A percentile compares a stretch with the other conserved stretches of the same genome.
Evolutionary conservation across 1,140 invertebrate genomes (phyloP).

Genomic region (Ceratosolen solmsi): DNA sequence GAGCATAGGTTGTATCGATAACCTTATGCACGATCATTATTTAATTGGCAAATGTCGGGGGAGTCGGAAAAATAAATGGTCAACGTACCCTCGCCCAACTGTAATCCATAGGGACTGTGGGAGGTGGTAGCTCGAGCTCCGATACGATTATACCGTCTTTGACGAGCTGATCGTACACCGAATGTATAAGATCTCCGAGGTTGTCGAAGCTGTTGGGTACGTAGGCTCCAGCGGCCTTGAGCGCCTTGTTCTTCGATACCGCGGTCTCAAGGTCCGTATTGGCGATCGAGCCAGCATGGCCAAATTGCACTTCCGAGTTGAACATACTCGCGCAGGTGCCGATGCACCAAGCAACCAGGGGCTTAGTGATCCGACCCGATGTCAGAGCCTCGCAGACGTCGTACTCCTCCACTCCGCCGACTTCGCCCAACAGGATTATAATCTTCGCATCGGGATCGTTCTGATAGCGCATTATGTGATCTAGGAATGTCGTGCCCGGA

Average conservation of each 20-base stretch:
- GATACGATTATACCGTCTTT: constrained; percentile 88
- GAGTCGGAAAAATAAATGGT: neutral
- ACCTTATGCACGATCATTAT: too few relatives aligned
- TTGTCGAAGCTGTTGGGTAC: constrained; percentile 96
- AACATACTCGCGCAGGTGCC: constrained; percentile 96
- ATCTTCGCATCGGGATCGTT: constrained; percentile 89
- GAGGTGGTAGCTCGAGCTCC: constrained; percentile 93
- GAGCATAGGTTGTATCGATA: too few relatives aligned
- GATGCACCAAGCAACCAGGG: constrained; percentile 98
- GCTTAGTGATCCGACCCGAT: constrained; percentile 90
- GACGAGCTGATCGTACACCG: constrained; percentile 88
- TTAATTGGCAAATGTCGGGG: neutral
- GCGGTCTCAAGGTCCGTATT: constrained; percentile 97
- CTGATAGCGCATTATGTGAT: constrained; percentile 93
- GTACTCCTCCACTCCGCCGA: constrained; percentile 99
- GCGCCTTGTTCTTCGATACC: constrained; percentile 90
- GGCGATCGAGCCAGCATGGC: constrained; percentile 98
- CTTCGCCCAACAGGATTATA: constrained; percentile 96
- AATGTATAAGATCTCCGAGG: constrained; percentile 84
- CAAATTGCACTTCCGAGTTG: constrained; percentile 98
- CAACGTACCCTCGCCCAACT: constrained; percentile 92
- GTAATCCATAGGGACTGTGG: constrained; percentile 99
- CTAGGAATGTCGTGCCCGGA: constrained; percentile 98
- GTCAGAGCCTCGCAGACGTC: constrained; percentile 94
- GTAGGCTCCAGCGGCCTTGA: constrained; percentile 87